Conservation (phyloP, 23 tunicate species). For the Ascidia mentula region DNA sequence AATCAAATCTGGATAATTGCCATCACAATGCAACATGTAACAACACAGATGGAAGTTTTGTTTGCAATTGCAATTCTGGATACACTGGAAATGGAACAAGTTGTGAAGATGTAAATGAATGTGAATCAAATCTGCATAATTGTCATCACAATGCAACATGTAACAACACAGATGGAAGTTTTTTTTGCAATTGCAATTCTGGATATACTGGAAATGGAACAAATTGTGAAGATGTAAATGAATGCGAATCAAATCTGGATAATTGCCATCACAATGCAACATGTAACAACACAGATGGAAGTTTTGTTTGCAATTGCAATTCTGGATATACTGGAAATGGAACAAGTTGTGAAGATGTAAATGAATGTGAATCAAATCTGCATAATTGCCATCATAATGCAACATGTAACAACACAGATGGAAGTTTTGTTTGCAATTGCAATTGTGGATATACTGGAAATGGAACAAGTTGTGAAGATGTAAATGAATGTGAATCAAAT, state of each 20-base stretch:
- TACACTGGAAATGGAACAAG: neutral
- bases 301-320: neutral
- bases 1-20: neutral
- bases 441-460: constrained; percentile 22
- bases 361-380: neutral
- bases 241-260: neutral
- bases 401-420: constrained; percentile 13
- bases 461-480: constrained; percentile 16
- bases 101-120: neutral
- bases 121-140: neutral
- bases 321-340: neutral
- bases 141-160: neutral
- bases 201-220: neutral
- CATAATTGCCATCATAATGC: constrained; percentile 24
- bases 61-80: neutral
- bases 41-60: neutral
- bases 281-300: neutral
- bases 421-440: constrained; percentile 30
- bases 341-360: neutral
- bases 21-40: neutral
- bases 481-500: constrained; percentile 1
- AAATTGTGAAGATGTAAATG: neutral
- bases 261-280: neutral
- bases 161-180: neutral
- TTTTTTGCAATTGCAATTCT: neutral